These are phyloP conservation scores for Eremobia ochroleuca DNA, from an alignment of 2,888 invertebrate genomes.

Conservation along the genomic window DNA sequence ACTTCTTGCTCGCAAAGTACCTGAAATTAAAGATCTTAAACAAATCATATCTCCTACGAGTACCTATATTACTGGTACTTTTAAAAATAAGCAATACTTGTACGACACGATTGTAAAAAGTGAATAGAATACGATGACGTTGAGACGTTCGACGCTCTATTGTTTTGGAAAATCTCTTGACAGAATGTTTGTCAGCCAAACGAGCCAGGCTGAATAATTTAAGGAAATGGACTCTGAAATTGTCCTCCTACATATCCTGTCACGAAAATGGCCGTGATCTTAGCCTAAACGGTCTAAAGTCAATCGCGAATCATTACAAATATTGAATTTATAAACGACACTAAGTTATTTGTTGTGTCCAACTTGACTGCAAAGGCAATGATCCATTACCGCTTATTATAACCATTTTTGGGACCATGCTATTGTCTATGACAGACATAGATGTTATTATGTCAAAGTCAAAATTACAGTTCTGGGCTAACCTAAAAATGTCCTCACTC, in stretches of 20 bases:
- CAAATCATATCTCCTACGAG: conserved; percentile 32
- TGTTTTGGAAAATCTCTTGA: conserved; percentile 24
- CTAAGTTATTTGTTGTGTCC: background rate
- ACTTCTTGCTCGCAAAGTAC: conserved; percentile 62
- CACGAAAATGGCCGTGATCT: background rate
- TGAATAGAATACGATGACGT: conserved; percentile 1
- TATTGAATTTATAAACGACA: background rate
- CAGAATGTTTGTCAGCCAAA: background rate
- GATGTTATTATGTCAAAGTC: conserved; percentile 38
- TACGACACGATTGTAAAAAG: conserved; percentile 1
- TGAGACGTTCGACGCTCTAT: conserved; percentile 14
- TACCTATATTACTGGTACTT: background rate
- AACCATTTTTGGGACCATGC: background rate
- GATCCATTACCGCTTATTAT: background rate
- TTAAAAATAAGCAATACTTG: conserved; percentile 3
- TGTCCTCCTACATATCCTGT: background rate
- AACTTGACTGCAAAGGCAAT: background rate
- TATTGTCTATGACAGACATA: background rate
- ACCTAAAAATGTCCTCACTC: conserved; percentile 24
- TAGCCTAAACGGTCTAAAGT: background rate
- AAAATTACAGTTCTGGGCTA: conserved; percentile 45
- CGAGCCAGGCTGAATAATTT: background rate
- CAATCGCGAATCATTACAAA: background rate
- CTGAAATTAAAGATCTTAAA: conserved; percentile 65
- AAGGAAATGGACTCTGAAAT: too few species aligned